Percentiles rank a stretch among this genome's conserved stretches.
Evolutionary conservation across 2,888 invertebrate species (phyloP).

Genomic region (Hydropsyche betteni): DNA sequence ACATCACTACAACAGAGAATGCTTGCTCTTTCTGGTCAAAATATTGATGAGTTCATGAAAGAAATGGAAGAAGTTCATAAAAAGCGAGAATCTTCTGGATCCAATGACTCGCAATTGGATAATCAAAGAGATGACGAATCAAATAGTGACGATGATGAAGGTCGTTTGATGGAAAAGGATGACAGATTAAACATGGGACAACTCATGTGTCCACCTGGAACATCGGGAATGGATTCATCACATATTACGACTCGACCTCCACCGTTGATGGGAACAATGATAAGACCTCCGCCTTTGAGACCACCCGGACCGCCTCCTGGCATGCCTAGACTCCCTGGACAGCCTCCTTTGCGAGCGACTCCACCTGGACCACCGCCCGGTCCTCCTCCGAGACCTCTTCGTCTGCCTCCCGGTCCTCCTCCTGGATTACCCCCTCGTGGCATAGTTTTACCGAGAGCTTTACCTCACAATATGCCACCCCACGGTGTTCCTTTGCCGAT

Average conservation of each 20-base stretch:
- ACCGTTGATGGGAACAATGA: constrained; percentile 65
- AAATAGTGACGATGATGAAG: constrained; percentile 46
- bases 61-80: constrained; percentile 89
- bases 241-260: constrained; percentile 66
- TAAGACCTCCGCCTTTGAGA: constrained; percentile 67
- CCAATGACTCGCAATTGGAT: constrained; percentile 69
- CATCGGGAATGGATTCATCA: constrained; percentile 55
- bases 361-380: constrained; percentile 71
- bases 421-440: constrained; percentile 69
- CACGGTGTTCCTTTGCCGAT: constrained; percentile 60
- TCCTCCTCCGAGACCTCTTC: constrained; percentile 63
- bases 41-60: constrained; percentile 91
- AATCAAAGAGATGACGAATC: constrained; percentile 50
- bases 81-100: constrained; percentile 75
- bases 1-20: constrained; percentile 86
- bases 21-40: constrained; percentile 89
- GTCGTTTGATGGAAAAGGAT: constrained; percentile 45
- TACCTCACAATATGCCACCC: constrained; percentile 54
- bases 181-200: constrained; percentile 42
- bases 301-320: constrained; percentile 62
- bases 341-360: constrained; percentile 66
- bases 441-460: constrained; percentile 67
- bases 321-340: constrained; percentile 67
- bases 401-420: constrained; percentile 73
- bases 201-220: constrained; percentile 52